A percentile compares a stretch with the other conserved stretches of the same genome.
Evolutionary conservation across 2,888 invertebrate genomes (phyloP).

Genomic region (Pristionchus entomophagus): DNA sequence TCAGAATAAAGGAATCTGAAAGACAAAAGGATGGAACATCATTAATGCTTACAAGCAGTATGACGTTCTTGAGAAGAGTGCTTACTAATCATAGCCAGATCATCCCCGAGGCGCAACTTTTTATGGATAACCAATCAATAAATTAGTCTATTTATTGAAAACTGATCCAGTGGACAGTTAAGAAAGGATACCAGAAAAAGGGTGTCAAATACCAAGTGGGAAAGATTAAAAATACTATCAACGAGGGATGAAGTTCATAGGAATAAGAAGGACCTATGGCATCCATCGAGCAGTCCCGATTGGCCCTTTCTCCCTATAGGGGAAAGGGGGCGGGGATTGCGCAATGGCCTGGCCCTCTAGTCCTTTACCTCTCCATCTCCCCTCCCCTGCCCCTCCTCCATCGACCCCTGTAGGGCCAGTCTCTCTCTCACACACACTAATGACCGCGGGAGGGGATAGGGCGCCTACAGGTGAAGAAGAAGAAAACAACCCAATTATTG

Average conservation of each 20-base stretch:
- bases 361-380: background rate
- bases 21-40: slow-evolving; percentile 24
- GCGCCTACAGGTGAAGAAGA: slow-evolving; percentile 29
- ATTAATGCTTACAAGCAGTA: too few relatives aligned
- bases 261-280: background rate
- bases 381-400: background rate
- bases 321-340: slow-evolving; percentile 30
- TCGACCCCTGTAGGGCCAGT: slow-evolving; percentile 37
- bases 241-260: too few relatives aligned
- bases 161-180: too few relatives aligned
- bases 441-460: slow-evolving; percentile 13
- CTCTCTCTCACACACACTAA: background rate
- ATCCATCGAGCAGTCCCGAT: background rate
- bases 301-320: slow-evolving; percentile 32
- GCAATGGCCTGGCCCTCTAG: background rate
- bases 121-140: too few relatives aligned
- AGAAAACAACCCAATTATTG: slow-evolving; percentile 4
- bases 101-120: background rate
- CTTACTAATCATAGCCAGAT: background rate
- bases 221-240: too few relatives aligned
- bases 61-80: slow-evolving; percentile 1
- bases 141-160: too few relatives aligned
- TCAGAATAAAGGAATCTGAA: slow-evolving; percentile 3
- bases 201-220: too few relatives aligned
- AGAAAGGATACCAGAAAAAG: too few relatives aligned